These are phyloP conservation scores for Drosophila affinis DNA, from an alignment of 2,888 invertebrate species.

Conservation along the genomic window DNA sequence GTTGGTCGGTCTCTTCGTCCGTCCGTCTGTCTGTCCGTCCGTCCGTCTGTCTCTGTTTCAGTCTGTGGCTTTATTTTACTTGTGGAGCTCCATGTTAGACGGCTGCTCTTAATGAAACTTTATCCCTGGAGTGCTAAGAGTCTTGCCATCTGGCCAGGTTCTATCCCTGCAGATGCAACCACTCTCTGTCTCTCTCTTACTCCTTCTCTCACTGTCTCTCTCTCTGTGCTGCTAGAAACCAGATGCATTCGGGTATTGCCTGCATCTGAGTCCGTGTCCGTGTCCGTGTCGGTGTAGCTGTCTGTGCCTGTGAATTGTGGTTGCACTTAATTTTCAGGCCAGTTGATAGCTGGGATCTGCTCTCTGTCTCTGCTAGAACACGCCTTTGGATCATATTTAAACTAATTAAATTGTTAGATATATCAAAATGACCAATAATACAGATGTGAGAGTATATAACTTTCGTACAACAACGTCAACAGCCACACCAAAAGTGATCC, in stretches of 20 bases:
- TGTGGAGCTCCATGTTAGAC: constrained; percentile 38
- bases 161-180: constrained; percentile 34
- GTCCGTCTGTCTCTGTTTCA: not conserved
- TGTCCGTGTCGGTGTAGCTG: constrained; percentile 1
- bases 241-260: constrained; percentile 9
- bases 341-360: not conserved
- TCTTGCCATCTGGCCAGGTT: constrained; percentile 64
- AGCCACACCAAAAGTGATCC: no score
- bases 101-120: constrained; percentile 79
- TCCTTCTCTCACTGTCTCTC: constrained; percentile 8
- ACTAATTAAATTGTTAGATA: not conserved
- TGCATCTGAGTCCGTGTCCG: constrained; percentile 6
- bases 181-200: constrained; percentile 4
- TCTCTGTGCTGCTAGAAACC: constrained; percentile 2
- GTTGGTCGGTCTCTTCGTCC: not conserved
- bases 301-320: constrained; percentile 38
- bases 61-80: constrained; percentile 30
- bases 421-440: no score
- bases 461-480: no score
- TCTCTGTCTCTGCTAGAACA: not conserved
- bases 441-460: not conserved
- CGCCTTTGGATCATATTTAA: not conserved
- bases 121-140: constrained; percentile 78
- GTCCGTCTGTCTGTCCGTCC: not conserved
- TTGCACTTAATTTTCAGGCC: constrained; percentile 59